Evolutionary conservation across 1,140 invertebrate species (phyloP), one percentile per base, ranked within the genome.

Genomic region (Melanaphis sacchari): DNA sequence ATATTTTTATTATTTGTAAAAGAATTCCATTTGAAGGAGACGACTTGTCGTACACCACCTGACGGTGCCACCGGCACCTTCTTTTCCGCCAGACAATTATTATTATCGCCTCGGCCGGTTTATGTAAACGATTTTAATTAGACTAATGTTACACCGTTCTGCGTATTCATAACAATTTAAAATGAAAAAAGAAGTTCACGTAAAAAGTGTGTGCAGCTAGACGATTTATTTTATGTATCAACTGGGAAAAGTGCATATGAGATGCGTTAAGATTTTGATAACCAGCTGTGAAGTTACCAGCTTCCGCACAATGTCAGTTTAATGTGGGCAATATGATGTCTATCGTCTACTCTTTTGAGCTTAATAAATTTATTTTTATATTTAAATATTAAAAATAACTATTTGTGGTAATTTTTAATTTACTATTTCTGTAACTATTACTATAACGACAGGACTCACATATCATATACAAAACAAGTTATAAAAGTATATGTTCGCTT

Each of bases 341-440:
- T n/a, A 76, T 66, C 4, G 15, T n/a, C 15, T 0, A 0, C 59
- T 5, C 0, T 15, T n/a, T 5, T 18, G 31, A n/a, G 1, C 8
- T 76, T 76, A 6, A 5, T 18, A n/a, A 76, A 18, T n/a, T 36
- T 1, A 3, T n/a, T n/a, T 76, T 76, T n/a, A 76, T 76, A n/a
- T n/a, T 76, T n/a, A n/a, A 76, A 76, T 76, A 76, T 76, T n/a
- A 18, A n/a, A n/a, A n/a, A 21, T 21, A n/a, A 76, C 6, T 5
- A 18, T 18, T 6, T n/a, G 36, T n/a, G 59, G 4, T 15, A n/a
- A 76, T 76, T n/a, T n/a, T n/a, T n/a, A n/a, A n/a, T n/a, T n/a
- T n/a, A n/a, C n/a, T n/a, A n/a, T n/a, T n/a, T n/a, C n/a, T n/a
- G n/a, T n/a, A n/a, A 18, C 31, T 15, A 5, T 4, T 21, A 66